These are phyloP conservation scores for Trachelipus rathkii DNA, from an alignment of 1,140 invertebrate species.

Conservation along the genomic window DNA sequence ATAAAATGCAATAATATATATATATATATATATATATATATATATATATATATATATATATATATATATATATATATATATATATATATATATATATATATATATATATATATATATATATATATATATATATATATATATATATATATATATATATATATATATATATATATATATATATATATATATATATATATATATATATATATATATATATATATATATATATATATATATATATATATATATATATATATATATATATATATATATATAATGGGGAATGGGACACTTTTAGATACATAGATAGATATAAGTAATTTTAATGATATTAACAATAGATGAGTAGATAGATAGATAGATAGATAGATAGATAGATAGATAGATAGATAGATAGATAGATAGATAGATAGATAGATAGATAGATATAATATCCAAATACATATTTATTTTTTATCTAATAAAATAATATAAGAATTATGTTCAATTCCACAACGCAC, in stretches of 20 bases:
- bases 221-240: conserved; percentile 19
- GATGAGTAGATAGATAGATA: no score
- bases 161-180: conserved; percentile 21
- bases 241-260: conserved; percentile 23
- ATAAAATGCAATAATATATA: conserved; percentile 12
- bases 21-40: conserved; percentile 19
- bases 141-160: conserved; percentile 23
- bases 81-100: conserved; percentile 22
- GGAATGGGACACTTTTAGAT: no score
- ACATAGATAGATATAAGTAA: no score
- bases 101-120: conserved; percentile 24
- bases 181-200: conserved; percentile 19
- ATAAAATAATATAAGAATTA: no score
- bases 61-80: conserved; percentile 19
- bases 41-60: conserved; percentile 24
- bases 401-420: no score
- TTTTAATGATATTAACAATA: no score
- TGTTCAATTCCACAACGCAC: no score
- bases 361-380: no score
- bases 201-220: conserved; percentile 24
- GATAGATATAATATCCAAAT: no score
- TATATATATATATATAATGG: conserved; percentile 17
- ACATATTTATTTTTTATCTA: no score
- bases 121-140: conserved; percentile 19
- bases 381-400: no score